Base-by-base conservation (phyloP, 1,140 invertebrate species). In the Aphelenchoides avenae region DNA sequence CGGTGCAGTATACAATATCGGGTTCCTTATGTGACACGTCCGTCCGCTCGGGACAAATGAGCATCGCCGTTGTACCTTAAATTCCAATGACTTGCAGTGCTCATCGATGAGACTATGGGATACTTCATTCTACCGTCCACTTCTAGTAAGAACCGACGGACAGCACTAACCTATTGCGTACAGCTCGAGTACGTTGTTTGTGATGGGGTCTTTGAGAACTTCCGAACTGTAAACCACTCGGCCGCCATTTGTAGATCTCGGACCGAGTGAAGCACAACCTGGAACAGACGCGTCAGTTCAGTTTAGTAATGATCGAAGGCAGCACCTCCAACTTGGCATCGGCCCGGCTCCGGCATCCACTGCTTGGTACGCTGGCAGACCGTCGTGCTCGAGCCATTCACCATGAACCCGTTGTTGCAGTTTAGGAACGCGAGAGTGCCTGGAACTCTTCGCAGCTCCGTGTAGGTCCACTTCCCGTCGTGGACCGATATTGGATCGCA, bases 1-100 rank as follows among this genome's bases (percentile, higher is more conserved):
- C 15, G 15, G 47, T 55, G 44, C 50, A 52, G 3, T 53, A 20
- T 11, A 24, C 48, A n/a, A 52, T 52, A 26, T 52, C 50, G 13
- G 48, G 44, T 18, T 11, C 51, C 13, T 6, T 42, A n/a, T 52
- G 1, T n/a, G 50, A 6, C 20, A 54, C 50, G 11, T 22, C 47
- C 9, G 27, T 52, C 13, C 30, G 50, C 7, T 49, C 42, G 11
- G 42, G 42, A 44, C 50, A 52, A 13, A 13, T 54, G 4, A 52
- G 48, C n/a, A n/a, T 54, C 1, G 50, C 48, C 13, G 18, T n/a
- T 1, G 44, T 52, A 20, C 50, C 50, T 2, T 20, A 15, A 11
- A 29, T 54, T 2, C 11, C 11, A 2, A 9, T 54, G 13, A 52
- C 29, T 52, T 52, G 24, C 24, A 52, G 11, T 11, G 15, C 3